A percentile compares a stretch with the other conserved stretches of the same genome.
These are phyloP conservation scores for Xestia sexstrigata DNA, from an alignment of 2,888 invertebrate genomes.

Conservation along the genomic window DNA sequence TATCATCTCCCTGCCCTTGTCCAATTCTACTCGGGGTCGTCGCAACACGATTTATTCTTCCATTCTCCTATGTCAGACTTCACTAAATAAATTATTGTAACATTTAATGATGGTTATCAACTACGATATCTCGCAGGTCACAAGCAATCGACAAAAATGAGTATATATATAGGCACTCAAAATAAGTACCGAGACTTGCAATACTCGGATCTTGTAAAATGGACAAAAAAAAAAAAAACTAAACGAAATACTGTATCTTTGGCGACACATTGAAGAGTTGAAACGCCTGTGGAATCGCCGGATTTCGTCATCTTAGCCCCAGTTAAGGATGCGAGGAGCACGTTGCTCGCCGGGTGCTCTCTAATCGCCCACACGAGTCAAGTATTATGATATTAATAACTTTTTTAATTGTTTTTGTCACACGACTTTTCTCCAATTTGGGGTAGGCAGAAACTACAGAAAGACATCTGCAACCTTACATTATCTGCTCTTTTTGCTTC, in stretches of 20 bases:
- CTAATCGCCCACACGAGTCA: background rate
- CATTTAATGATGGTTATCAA: background rate
- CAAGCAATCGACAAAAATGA: background rate
- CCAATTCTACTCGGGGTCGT: background rate
- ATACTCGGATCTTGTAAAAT: background rate
- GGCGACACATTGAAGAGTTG: slow-evolving; percentile 33
- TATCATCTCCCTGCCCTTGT: background rate
- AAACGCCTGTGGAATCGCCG: background rate
- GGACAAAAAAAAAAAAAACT: background rate
- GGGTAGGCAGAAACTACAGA: background rate
- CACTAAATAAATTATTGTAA: no score
- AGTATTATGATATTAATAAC: background rate
- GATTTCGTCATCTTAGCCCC: slow-evolving; percentile 42
- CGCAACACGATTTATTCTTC: background rate
- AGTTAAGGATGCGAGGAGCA: slow-evolving; percentile 8
- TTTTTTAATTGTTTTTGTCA: background rate
- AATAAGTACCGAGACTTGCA: no score
- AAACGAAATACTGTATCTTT: slow-evolving; percentile 27
- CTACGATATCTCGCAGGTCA: background rate
- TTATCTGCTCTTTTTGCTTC: background rate
- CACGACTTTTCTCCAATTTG: background rate
- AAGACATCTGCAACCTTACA: background rate
- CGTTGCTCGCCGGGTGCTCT: slow-evolving; percentile 29
- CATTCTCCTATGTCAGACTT: background rate
- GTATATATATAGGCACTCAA: no score